Evolutionary conservation across 2,113 vertebrate species (phyloP).

Genomic region (Maylandia zebra): DNA sequence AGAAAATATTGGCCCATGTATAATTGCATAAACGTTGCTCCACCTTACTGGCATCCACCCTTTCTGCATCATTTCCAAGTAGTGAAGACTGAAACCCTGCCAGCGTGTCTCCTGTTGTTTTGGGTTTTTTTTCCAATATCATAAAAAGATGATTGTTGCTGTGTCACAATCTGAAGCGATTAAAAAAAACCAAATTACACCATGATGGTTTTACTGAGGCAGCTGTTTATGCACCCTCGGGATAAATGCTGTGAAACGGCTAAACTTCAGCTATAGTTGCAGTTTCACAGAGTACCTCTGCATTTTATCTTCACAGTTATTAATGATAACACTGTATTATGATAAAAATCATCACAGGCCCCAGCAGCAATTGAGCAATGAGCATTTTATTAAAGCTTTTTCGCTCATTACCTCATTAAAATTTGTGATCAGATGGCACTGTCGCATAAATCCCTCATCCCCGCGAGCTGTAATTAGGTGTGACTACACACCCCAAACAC

Average conservation of each 20-base stretch:
- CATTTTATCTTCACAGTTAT: background rate
- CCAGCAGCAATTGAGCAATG: background rate
- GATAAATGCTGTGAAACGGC: background rate
- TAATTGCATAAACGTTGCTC: conserved; percentile 14
- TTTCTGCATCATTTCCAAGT: background rate
- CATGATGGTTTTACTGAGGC: background rate
- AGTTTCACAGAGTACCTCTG: background rate
- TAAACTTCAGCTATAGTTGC: background rate
- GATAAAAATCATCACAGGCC: background rate
- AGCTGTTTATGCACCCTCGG: background rate
- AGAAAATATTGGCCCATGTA: background rate
- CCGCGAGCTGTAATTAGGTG: background rate
- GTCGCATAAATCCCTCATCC: background rate
- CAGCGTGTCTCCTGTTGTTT: background rate
- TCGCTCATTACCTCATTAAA: background rate
- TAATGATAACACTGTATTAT: background rate
- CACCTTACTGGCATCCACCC: conserved; percentile 33
- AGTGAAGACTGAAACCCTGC: background rate
- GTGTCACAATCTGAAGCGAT: background rate
- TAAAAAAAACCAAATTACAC: background rate
- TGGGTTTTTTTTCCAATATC: background rate
- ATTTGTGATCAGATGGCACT: background rate
- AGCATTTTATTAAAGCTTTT: background rate
- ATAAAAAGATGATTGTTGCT: background rate
- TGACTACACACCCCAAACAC: background rate